A percentile compares a stretch with the other conserved stretches of the same genome.
Conservation (phyloP, 2,797 vertebrate species). For the Cyprinodon diabolis region DNA sequence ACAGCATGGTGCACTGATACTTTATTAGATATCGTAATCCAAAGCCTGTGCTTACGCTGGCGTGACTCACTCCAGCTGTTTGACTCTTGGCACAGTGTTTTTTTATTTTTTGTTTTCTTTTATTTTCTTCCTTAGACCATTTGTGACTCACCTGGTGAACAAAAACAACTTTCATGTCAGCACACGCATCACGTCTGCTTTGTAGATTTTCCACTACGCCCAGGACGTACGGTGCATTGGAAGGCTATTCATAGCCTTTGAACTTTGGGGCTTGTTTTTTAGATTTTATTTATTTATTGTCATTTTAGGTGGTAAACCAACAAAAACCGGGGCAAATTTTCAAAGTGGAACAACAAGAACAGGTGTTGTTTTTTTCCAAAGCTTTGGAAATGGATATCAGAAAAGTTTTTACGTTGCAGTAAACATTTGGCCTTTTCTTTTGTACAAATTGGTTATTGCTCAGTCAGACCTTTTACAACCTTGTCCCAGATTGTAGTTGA, state of each 20-base stretch:
- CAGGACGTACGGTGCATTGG: background rate
- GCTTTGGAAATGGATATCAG: background rate
- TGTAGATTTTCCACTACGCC: slow-evolving; percentile 15
- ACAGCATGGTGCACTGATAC: background rate
- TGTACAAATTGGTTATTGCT: background rate
- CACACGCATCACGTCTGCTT: slow-evolving; percentile 29
- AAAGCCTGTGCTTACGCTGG: background rate
- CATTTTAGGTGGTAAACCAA: background rate
- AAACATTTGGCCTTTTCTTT: background rate
- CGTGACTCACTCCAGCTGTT: slow-evolving; percentile 49
- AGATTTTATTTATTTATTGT: background rate
- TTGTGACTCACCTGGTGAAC: slow-evolving; percentile 48
- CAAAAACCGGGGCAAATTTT: background rate
- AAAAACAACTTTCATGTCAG: slow-evolving; percentile 33
- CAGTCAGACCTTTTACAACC: background rate
- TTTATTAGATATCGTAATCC: background rate
- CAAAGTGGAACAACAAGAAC: background rate
- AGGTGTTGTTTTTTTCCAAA: background rate
- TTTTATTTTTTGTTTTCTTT: background rate
- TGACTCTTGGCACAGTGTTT: slow-evolving; percentile 35
- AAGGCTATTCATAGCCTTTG: background rate
- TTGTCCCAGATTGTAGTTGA: background rate
- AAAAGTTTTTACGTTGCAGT: background rate
- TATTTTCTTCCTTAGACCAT: slow-evolving; percentile 28
- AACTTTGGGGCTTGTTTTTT: background rate